A percentile compares a stretch with the other conserved stretches of the same genome.
These are phyloP conservation scores for Callipepla squamata DNA, from an alignment of 2,113 vertebrate genomes.

Conservation along the genomic window DNA sequence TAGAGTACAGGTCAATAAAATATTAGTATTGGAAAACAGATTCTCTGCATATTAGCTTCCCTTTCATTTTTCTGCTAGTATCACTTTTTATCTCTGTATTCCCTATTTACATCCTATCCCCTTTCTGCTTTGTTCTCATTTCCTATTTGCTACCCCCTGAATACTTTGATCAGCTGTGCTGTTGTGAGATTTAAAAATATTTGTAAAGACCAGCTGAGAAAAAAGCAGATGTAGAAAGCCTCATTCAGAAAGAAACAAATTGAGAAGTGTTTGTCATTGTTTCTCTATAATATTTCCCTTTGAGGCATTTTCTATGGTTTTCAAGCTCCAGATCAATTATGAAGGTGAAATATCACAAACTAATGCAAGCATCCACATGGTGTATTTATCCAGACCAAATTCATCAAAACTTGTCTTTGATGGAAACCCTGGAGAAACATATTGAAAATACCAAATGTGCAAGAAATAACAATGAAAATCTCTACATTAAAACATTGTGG, in stretches of 20 bases:
- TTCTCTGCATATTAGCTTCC: not conserved
- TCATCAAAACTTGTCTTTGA: constrained; percentile 30
- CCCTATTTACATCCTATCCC: not conserved
- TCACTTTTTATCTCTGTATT: not conserved
- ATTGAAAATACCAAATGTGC: not conserved
- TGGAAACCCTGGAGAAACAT: constrained; percentile 27
- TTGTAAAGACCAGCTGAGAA: not conserved
- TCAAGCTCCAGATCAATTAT: constrained; percentile 36
- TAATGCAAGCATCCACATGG: not conserved
- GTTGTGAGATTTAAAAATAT: not conserved
- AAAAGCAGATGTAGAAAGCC: constrained; percentile 32
- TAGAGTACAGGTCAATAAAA: not conserved
- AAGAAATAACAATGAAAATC: not conserved
- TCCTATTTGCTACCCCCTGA: not conserved
- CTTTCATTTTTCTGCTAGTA: not conserved
- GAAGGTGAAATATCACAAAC: constrained; percentile 22
- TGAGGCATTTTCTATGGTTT: constrained; percentile 36
- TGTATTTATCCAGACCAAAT: constrained; percentile 14
- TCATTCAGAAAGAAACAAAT: constrained; percentile 30
- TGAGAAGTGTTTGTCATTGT: not conserved
- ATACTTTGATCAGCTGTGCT: not conserved
- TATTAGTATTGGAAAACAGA: not conserved
- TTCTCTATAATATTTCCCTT: constrained; percentile 27
- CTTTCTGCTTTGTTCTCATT: not conserved
- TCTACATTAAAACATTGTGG: not conserved